Conservation (phyloP, 1,140 invertebrate species). For the Drosophila pruinosa region DNA sequence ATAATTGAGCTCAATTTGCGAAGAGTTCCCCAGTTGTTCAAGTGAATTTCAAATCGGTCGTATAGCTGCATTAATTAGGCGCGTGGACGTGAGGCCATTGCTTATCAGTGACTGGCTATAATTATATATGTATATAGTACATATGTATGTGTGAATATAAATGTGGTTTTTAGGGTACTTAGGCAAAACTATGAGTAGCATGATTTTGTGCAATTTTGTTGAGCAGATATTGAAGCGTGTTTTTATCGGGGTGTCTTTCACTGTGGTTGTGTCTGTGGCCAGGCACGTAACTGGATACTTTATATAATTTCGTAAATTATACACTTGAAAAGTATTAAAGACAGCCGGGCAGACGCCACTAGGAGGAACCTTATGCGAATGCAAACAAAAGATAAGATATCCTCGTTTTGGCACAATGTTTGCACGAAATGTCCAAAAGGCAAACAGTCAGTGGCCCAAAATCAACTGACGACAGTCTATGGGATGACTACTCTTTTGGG, state of each 20-base stretch:
- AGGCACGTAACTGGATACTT: slow-evolving; percentile 73
- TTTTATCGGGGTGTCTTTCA: slow-evolving; percentile 52
- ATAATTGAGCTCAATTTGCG: background rate
- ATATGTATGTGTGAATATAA: background rate
- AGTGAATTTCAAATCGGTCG: background rate
- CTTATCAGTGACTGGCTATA: slow-evolving; percentile 18
- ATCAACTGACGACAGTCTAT: slow-evolving; percentile 23
- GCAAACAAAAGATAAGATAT: slow-evolving; percentile 81
- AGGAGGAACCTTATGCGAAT: slow-evolving; percentile 65
- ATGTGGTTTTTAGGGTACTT: background rate
- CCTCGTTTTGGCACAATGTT: slow-evolving; percentile 70
- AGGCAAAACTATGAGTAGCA: slow-evolving; percentile 19
- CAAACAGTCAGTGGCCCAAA: slow-evolving; percentile 53
- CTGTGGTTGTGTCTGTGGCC: slow-evolving; percentile 33
- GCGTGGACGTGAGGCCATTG: slow-evolving; percentile 11
- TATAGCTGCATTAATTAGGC: slow-evolving; percentile 31
- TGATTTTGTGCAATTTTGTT: slow-evolving; percentile 51
- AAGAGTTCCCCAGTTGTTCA: background rate
- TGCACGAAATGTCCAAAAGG: slow-evolving; percentile 63
- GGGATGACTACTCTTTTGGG: slow-evolving; percentile 43
- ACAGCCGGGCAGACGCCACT: slow-evolving; percentile 39
- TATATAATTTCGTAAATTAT: slow-evolving; percentile 81
- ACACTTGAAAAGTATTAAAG: slow-evolving; percentile 79
- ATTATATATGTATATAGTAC: background rate
- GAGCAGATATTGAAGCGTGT: slow-evolving; percentile 57